Percentiles rank a stretch among this genome's conserved stretches.
These are phyloP conservation scores for Cephalopholis sonnerati DNA, from an alignment of 2,113 vertebrate species.

Conservation along the genomic window DNA sequence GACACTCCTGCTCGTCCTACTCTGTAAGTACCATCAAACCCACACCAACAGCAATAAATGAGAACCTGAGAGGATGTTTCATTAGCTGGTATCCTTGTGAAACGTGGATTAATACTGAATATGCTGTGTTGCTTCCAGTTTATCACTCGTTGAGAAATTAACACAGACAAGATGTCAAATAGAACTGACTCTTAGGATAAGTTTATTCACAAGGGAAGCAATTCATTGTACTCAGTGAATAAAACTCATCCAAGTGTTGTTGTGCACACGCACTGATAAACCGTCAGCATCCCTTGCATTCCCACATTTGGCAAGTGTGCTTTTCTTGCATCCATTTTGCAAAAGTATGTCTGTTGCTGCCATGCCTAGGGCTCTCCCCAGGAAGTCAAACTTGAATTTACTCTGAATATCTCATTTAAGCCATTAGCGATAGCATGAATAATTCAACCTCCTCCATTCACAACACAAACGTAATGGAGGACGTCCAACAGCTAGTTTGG, in stretches of 20 bases:
- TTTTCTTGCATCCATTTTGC: conserved; percentile 7
- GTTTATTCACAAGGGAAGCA: neutral
- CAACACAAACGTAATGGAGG: conserved; percentile 42
- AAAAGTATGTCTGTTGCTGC: neutral
- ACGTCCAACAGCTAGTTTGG: conserved; percentile 57
- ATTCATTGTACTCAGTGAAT: neutral
- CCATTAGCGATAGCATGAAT: conserved; percentile 74
- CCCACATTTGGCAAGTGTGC: neutral
- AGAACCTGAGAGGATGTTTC: neutral
- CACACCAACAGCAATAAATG: neutral
- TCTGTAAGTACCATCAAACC: conserved; percentile 69
- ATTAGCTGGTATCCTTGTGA: neutral
- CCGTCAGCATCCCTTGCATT: conserved; percentile 7
- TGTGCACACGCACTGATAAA: neutral
- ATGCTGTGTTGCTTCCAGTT: neutral
- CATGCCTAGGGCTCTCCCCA: conserved; percentile 32
- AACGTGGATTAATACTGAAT: neutral
- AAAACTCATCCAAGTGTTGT: neutral
- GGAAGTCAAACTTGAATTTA: conserved; percentile 61
- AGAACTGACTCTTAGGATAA: neutral
- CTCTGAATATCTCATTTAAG: conserved; percentile 74
- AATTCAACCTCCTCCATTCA: conserved; percentile 71
- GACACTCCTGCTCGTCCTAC: conserved; percentile 67
- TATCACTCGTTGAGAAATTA: neutral
- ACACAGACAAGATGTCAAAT: neutral